Percentiles rank a stretch among this genome's conserved stretches.
These are phyloP conservation scores for Anableps anableps DNA, from an alignment of 2,797 vertebrate genomes.

Conservation along the genomic window DNA sequence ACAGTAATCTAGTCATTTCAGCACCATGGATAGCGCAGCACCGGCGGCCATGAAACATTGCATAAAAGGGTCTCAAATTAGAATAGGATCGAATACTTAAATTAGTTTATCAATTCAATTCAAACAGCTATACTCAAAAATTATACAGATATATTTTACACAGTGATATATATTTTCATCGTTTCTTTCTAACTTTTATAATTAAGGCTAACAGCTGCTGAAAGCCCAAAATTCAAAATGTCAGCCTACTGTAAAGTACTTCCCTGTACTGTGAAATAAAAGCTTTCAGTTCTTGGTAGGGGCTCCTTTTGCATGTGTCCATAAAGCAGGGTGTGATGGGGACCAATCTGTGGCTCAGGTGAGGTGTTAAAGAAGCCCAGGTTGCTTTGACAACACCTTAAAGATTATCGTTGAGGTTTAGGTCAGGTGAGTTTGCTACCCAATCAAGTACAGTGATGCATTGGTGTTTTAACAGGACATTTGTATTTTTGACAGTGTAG, in stretches of 20 bases:
- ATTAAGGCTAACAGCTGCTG: background rate
- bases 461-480: too few relatives aligned
- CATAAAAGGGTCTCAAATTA: background rate
- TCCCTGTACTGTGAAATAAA: background rate
- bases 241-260: background rate
- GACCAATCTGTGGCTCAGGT: too few relatives aligned
- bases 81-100: background rate
- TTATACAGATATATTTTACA: background rate
- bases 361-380: too few relatives aligned
- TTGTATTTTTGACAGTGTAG: too few relatives aligned
- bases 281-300: too few relatives aligned
- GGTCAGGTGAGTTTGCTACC: too few relatives aligned
- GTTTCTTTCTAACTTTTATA: background rate
- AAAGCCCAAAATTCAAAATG: background rate
- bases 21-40: conserved; percentile 56
- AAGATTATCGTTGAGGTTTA: too few relatives aligned
- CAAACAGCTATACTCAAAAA: background rate
- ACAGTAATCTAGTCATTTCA: conserved; percentile 26
- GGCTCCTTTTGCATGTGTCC: too few relatives aligned
- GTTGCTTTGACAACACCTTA: too few relatives aligned
- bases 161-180: background rate
- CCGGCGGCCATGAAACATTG: background rate
- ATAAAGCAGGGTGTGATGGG: too few relatives aligned
- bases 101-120: background rate
- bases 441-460: too few relatives aligned